These are phyloP conservation scores for Pimpla rufipes DNA, from an alignment of 2,888 invertebrate species.

Conservation along the genomic window DNA sequence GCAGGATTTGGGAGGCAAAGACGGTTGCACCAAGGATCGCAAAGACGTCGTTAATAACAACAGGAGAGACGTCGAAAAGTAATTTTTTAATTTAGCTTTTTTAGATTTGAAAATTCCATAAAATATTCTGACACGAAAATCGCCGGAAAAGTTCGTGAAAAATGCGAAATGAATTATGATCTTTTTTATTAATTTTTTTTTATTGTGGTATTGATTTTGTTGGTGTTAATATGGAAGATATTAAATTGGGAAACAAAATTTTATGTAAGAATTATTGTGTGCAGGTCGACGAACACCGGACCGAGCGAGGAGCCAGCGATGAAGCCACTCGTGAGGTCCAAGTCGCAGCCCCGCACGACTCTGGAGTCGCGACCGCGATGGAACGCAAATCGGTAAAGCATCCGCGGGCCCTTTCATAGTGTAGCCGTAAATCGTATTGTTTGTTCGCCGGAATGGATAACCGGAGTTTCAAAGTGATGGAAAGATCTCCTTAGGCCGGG, in stretches of 20 bases:
- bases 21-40: slow-evolving; percentile 89
- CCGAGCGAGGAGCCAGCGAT: slow-evolving; percentile 74
- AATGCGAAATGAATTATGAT: no score
- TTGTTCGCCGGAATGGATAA: slow-evolving; percentile 59
- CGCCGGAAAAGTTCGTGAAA: no score
- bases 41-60: slow-evolving; percentile 90
- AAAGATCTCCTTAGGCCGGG: slow-evolving; percentile 86
- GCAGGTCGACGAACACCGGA: slow-evolving; percentile 76
- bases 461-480: slow-evolving; percentile 77
- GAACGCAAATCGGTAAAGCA: slow-evolving; percentile 83
- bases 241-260: no score
- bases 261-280: slow-evolving; percentile 29
- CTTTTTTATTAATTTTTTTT: no score
- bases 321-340: slow-evolving; percentile 76
- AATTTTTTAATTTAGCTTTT: no score
- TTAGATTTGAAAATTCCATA: no score
- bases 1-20: slow-evolving; percentile 86
- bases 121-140: no score
- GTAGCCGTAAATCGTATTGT: slow-evolving; percentile 20
- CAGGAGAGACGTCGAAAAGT: slow-evolving; percentile 84
- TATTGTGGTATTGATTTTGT: no score
- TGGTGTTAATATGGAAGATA: no score
- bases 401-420: slow-evolving; percentile 19
- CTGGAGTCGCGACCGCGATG: slow-evolving; percentile 81
- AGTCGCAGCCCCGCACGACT: slow-evolving; percentile 77